Evolutionary conservation across 2,113 vertebrate species (phyloP), one percentile per base, ranked within the genome.

Genomic region (Brachionichthys hirsutus): DNA sequence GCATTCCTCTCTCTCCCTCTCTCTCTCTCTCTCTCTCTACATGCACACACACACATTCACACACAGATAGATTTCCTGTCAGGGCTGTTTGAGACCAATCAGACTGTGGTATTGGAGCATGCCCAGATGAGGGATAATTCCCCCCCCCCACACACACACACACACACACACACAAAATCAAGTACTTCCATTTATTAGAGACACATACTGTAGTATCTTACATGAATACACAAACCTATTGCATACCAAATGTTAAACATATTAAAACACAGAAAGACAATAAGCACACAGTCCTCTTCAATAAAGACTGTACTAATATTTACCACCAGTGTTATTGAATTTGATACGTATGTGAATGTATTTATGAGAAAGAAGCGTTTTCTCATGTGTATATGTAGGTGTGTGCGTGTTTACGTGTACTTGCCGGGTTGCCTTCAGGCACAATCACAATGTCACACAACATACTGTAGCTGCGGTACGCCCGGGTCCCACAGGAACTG

Each of bases 71-170:
- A 88, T 89, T 88, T 88, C 81, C 85, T 87, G 83, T 89, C 85
- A 87, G 80, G 73, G 72, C 75, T 76, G 82, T 85, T 88, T 88
- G 85, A 87, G 83, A 87, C 83, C 86, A 89, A 81, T 89, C 86
- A 87, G 80, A 78, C 61, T 67, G 73, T 73, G 69, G 70, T 78
- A 85, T 73, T 79, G 73, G 70, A 84, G 76, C 73, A 73, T 85
- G 78, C 80, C 75, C 77, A 80, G 75, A 88, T 85, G 82, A 80
- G 85, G 67, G 73, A 77, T 81, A 85, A 86, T 79, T 67, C 75
- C 80, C 69, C 63, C 24, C 8, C 24, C 8, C 24, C 8, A 3
- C 24, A 30, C 24, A 3, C 24, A 30, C 24, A 30, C 1, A 30
- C 3, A 30, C 24, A 30, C 24, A 30, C 24, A 30, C 24, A 22